phyloP scores from a whole-genome alignment of 2,888 invertebrate species.

The Mellilla xanthometata region DNA sequence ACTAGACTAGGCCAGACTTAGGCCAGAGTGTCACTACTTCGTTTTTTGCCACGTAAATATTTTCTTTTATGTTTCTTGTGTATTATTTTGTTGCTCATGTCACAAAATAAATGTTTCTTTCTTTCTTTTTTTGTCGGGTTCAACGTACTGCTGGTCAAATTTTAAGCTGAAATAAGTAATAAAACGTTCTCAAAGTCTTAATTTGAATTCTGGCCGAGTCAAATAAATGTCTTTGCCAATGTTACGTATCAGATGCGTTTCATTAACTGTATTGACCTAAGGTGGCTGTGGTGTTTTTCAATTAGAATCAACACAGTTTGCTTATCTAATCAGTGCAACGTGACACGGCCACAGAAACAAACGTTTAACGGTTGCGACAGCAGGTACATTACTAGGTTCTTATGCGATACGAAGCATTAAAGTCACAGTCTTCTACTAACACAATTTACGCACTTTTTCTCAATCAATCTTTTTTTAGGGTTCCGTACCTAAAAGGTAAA shows the following conservation, averaged over 20 bases:
- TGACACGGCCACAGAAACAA: slow-evolving; percentile 44
- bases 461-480: neutral
- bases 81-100: too few relatives aligned
- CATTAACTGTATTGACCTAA: slow-evolving; percentile 15
- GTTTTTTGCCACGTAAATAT: too few relatives aligned
- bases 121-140: too few relatives aligned
- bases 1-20: too few relatives aligned
- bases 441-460: neutral
- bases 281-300: slow-evolving; percentile 34
- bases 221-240: slow-evolving; percentile 5
- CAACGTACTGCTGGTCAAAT: too few relatives aligned
- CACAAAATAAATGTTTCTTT: too few relatives aligned
- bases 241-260: slow-evolving; percentile 14
- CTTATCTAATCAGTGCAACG: slow-evolving; percentile 49
- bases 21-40: too few relatives aligned
- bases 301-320: slow-evolving; percentile 36
- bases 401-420: slow-evolving; percentile 46
- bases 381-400: slow-evolving; percentile 14
- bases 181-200: neutral
- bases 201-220: too few relatives aligned
- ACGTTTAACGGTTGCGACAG: slow-evolving; percentile 45
- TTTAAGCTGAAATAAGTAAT: too few relatives aligned
- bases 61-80: too few relatives aligned
- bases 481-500: too few relatives aligned
- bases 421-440: slow-evolving; percentile 9